Conservation (phyloP, 2,113 vertebrate species). For the Mohoua ochrocephala region DNA sequence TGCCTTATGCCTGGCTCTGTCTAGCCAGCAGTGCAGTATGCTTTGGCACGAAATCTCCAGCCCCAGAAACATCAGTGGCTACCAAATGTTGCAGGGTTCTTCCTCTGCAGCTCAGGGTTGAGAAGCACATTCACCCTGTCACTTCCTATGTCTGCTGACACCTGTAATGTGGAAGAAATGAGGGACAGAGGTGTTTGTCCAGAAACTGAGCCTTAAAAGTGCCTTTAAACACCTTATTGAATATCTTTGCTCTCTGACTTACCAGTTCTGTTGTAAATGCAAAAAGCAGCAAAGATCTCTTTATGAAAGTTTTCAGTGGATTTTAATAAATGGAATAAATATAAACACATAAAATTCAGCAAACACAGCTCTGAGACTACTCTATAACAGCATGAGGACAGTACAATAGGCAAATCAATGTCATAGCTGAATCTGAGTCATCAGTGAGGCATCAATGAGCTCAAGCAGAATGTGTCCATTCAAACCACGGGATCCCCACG, state of each 20-base stretch:
- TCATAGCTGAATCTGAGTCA: background rate
- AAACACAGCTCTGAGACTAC: background rate
- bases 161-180: background rate
- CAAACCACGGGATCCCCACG: background rate
- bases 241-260: background rate
- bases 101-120: background rate
- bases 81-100: background rate
- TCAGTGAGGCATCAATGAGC: background rate
- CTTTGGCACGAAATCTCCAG: background rate
- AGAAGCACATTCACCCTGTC: background rate
- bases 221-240: background rate
- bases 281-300: background rate
- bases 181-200: background rate
- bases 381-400: background rate
- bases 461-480: background rate
- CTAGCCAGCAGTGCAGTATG: background rate
- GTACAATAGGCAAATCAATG: background rate
- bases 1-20: background rate
- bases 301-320: background rate
- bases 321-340: background rate
- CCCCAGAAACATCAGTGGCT: accelerated
- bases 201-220: background rate
- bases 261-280: background rate
- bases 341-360: background rate
- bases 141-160: background rate